These are phyloP conservation scores for Achatina immaculata DNA, from an alignment of 1,140 invertebrate genomes.

Conservation along the genomic window DNA sequence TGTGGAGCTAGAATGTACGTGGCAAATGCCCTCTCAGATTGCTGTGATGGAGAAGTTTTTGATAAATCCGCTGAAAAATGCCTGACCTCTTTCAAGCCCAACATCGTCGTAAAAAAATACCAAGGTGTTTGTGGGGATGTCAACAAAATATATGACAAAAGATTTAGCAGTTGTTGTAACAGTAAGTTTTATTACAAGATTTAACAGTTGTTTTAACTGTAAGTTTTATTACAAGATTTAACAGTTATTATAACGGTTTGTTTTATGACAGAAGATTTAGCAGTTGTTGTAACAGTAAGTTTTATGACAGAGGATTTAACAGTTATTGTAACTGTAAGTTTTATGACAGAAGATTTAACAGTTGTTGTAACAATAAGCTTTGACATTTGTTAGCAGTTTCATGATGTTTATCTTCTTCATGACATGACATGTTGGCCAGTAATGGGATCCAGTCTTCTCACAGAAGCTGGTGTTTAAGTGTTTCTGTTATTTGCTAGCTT, in stretches of 20 bases:
- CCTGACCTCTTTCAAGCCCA: background rate
- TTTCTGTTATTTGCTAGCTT: too few species aligned
- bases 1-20: background rate
- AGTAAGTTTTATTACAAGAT: constrained; percentile 15
- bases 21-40: background rate
- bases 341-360: background rate
- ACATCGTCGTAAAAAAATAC: background rate
- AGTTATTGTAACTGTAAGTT: constrained; percentile 20
- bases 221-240: background rate
- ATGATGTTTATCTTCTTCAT: too few species aligned
- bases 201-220: constrained; percentile 5
- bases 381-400: background rate
- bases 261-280: background rate
- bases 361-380: constrained; percentile 16
- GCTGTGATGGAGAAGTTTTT: constrained; percentile 11
- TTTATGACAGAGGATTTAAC: background rate
- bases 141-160: background rate
- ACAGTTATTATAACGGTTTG: constrained; percentile 12
- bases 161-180: constrained; percentile 1
- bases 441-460: too few species aligned
- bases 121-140: background rate
- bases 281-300: constrained; percentile 20
- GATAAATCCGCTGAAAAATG: background rate
- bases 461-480: too few species aligned
- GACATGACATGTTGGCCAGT: too few species aligned